These are phyloP conservation scores for Trematomus bernacchii DNA, from an alignment of 2,797 vertebrate genomes.

Conservation along the genomic window DNA sequence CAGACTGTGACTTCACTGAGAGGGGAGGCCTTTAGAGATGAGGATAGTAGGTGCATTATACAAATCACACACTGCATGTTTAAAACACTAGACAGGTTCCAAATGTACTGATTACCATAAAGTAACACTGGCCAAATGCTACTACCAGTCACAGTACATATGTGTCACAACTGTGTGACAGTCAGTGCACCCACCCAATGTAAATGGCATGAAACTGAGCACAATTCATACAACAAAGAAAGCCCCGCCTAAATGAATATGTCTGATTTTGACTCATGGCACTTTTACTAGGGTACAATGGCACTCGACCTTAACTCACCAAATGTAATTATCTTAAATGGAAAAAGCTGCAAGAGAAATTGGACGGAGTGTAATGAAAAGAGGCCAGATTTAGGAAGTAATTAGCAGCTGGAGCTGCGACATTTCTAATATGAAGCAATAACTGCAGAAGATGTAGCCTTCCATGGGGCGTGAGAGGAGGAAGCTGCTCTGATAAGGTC, in stretches of 20 bases:
- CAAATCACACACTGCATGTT: background rate
- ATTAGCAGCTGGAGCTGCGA: slow-evolving; percentile 42
- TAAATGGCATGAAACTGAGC: background rate
- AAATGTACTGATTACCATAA: background rate
- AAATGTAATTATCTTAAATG: slow-evolving; percentile 56
- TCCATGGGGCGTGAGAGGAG: slow-evolving; percentile 36
- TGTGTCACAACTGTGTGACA: background rate
- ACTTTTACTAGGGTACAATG: slow-evolving; percentile 30
- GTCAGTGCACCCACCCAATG: background rate
- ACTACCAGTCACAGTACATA: background rate
- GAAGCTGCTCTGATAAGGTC: slow-evolving; percentile 78
- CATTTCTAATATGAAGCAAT: slow-evolving; percentile 44
- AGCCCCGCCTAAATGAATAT: slow-evolving; percentile 8
- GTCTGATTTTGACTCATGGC: slow-evolving; percentile 29
- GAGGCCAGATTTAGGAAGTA: slow-evolving; percentile 48
- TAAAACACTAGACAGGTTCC: background rate
- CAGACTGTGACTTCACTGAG: no score
- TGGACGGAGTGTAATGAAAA: slow-evolving; percentile 41
- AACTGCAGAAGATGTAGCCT: slow-evolving; percentile 43
- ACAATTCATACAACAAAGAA: slow-evolving; percentile 3
- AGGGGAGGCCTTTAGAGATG: no score
- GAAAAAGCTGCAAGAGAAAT: slow-evolving; percentile 37
- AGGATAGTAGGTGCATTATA: background rate
- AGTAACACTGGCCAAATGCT: background rate
- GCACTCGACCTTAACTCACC: slow-evolving; percentile 28